Percentiles rank a stretch among this genome's conserved stretches.
phyloP scores from a whole-genome alignment of 2,113 vertebrate genomes.

The Eretmochelys imbricata region DNA sequence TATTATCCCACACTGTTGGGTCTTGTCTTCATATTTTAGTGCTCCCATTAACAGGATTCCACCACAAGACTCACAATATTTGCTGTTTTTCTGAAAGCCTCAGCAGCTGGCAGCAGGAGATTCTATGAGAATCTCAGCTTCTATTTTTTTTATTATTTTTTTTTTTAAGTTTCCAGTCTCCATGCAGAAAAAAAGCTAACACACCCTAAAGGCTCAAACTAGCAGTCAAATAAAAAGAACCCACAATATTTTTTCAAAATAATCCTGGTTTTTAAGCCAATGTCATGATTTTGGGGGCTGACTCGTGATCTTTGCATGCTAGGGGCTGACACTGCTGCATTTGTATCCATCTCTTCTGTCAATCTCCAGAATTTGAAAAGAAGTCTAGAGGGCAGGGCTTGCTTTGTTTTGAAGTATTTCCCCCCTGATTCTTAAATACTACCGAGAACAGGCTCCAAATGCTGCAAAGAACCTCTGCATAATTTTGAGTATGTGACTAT shows the following conservation, averaged over 20 bases:
- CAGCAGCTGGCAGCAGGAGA: neutral
- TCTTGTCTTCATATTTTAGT: neutral
- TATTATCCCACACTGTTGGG: neutral
- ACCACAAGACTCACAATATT: neutral
- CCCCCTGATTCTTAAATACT: neutral
- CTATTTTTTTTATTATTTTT: too few species aligned
- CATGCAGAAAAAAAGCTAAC: neutral
- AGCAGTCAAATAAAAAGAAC: neutral
- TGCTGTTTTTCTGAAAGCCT: neutral
- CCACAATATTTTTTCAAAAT: neutral
- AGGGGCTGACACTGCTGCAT: neutral
- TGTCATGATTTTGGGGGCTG: neutral
- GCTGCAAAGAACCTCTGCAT: neutral
- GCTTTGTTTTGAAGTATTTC: conserved; percentile 18
- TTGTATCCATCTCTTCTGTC: conserved; percentile 2
- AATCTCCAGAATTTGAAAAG: neutral
- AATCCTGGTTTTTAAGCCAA: neutral
- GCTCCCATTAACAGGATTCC: rapidly evolving
- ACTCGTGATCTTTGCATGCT: neutral
- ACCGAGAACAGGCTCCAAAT: neutral
- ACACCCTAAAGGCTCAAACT: neutral
- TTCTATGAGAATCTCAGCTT: neutral
- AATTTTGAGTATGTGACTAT: neutral
- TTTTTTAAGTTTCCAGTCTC: neutral
- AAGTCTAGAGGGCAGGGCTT: neutral